These are phyloP conservation scores for Seira musarum DNA, from an alignment of 2,888 invertebrate genomes.

Conservation along the genomic window DNA sequence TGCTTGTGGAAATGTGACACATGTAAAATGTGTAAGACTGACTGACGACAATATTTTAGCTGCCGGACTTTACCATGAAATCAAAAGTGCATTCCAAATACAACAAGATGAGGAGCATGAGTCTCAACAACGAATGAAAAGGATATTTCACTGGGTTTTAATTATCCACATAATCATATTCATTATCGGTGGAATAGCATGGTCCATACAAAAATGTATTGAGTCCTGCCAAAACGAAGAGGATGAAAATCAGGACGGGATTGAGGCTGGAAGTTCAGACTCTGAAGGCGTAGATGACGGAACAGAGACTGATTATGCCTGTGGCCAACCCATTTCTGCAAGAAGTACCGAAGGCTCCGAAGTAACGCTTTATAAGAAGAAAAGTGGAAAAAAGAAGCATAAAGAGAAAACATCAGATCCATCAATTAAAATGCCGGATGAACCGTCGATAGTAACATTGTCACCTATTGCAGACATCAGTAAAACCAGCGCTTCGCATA, in stretches of 20 bases:
- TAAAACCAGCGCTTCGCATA: not conserved
- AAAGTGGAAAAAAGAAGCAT: not conserved
- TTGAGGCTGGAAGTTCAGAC: not conserved
- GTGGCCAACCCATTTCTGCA: not conserved
- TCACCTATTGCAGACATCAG: not conserved
- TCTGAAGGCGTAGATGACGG: not conserved
- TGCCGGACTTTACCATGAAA: conserved; percentile 18
- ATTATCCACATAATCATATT: conserved; percentile 14
- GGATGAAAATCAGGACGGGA: not conserved
- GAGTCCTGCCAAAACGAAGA: not conserved
- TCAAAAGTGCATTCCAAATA: no score
- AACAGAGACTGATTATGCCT: not conserved
- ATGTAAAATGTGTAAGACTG: conserved; percentile 23
- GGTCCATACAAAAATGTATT: not conserved
- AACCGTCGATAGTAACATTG: no score
- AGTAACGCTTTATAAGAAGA: not conserved
- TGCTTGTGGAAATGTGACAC: conserved; percentile 28
- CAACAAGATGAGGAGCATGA: no score
- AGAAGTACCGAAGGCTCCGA: not conserved
- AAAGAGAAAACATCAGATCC: not conserved
- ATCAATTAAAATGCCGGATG: no score
- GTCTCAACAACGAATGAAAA: conserved; percentile 8
- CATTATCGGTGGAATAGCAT: not conserved
- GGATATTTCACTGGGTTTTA: conserved; percentile 35
- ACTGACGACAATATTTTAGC: conserved; percentile 33